These are phyloP conservation scores for Cisticola juncidis DNA, from an alignment of 2,113 vertebrate species.

Conservation along the genomic window DNA sequence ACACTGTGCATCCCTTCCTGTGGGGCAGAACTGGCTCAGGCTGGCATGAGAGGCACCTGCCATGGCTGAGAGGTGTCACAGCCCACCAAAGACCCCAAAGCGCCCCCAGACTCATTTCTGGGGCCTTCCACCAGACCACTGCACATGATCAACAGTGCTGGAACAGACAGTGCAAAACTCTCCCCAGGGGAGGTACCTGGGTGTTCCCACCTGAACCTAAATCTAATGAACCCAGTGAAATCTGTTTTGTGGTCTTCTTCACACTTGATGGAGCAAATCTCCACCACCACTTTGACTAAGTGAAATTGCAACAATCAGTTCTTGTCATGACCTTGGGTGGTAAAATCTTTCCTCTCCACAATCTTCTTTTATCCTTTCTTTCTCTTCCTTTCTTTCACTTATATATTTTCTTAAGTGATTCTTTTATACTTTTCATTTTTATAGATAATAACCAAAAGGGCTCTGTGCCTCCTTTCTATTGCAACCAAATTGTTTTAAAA, in stretches of 20 bases:
- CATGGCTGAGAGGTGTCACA: neutral
- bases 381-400: neutral
- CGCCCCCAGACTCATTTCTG: neutral
- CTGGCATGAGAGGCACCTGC: neutral
- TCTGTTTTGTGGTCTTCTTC: accelerated
- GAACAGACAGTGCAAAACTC: neutral
- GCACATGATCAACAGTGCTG: neutral
- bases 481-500: neutral
- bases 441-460: neutral
- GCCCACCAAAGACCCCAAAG: neutral
- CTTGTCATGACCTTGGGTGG: neutral
- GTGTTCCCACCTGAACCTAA: neutral
- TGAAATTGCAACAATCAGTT: neutral
- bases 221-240: neutral
- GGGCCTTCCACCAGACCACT: neutral
- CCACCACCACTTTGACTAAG: neutral
- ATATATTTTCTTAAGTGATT: neutral
- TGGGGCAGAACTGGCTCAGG: neutral
- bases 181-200: neutral
- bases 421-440: neutral
- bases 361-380: neutral
- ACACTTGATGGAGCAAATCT: neutral
- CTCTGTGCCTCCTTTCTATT: neutral
- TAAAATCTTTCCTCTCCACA: neutral
- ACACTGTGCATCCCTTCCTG: neutral